Percentiles rank a stretch among this genome's conserved stretches.
Evolutionary conservation across 1,140 invertebrate genomes (phyloP).

Genomic region (Macrocentrus cingulum): DNA sequence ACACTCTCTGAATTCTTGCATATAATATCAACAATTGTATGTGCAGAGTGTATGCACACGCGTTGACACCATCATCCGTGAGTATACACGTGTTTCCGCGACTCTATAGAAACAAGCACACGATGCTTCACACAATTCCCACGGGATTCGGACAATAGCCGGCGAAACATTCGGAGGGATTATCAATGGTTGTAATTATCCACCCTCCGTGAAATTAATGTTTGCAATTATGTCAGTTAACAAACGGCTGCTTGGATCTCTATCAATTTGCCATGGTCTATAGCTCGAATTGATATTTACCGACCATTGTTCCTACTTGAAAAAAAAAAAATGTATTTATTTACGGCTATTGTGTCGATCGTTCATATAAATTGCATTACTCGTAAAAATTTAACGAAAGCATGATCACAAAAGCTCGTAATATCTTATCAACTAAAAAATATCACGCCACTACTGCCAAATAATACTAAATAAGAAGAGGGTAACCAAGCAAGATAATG

Average conservation of each 20-base stretch:
- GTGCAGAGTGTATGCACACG: neutral
- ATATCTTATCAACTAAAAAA: neutral
- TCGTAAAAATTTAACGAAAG: too few relatives aligned
- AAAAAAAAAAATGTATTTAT: too few relatives aligned
- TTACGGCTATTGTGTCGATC: too few relatives aligned
- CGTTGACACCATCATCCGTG: neutral
- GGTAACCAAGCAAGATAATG: too few relatives aligned
- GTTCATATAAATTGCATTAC: too few relatives aligned
- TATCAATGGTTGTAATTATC: constrained; percentile 28
- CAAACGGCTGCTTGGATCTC: constrained; percentile 12
- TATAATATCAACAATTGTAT: too few relatives aligned
- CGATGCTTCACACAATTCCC: constrained; percentile 9
- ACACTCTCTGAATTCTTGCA: too few relatives aligned
- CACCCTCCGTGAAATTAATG: constrained; percentile 23
- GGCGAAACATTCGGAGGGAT: constrained; percentile 19
- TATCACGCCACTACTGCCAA: neutral
- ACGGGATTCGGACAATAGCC: constrained; percentile 16
- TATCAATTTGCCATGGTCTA: constrained; percentile 12
- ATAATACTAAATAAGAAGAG: too few relatives aligned
- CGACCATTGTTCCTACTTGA: neutral
- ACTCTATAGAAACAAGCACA: neutral
- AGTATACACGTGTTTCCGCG: neutral
- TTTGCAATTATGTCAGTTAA: constrained; percentile 20
- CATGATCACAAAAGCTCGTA: too few relatives aligned
- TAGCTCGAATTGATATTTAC: neutral